Percentiles rank a stretch among this genome's conserved stretches.
Evolutionary conservation across 1,140 invertebrate genomes (phyloP).

Genomic region (Limonius californicus): DNA sequence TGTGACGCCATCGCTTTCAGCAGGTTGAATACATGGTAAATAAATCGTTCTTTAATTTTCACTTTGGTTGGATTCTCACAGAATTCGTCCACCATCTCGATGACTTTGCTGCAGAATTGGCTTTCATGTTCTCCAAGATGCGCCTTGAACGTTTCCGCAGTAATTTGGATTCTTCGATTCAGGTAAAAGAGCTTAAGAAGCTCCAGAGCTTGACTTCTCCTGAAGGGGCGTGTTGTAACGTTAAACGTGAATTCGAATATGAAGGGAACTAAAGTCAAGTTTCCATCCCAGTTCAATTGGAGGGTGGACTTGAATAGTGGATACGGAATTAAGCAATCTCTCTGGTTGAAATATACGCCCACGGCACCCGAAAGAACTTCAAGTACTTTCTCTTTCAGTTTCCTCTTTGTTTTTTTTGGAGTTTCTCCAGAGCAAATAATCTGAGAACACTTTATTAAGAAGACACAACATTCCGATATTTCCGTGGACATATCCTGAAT

Average conservation of each 20-base stretch:
- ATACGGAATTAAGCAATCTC: constrained; percentile 60
- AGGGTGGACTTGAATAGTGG: constrained; percentile 62
- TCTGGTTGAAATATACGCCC: constrained; percentile 56
- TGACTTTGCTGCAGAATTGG: constrained; percentile 41
- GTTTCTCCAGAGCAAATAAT: constrained; percentile 40
- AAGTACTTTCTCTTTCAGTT: constrained; percentile 45
- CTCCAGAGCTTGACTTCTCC: constrained; percentile 61
- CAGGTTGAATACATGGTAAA: constrained; percentile 47
- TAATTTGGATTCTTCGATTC: constrained; percentile 49
- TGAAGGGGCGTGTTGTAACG: constrained; percentile 56
- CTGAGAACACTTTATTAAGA: constrained; percentile 60
- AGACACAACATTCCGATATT: constrained; percentile 61
- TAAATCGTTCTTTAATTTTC: constrained; percentile 48
- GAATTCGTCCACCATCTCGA: constrained; percentile 43
- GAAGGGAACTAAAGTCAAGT: constrained; percentile 53
- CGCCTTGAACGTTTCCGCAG: constrained; percentile 29
- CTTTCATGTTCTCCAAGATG: constrained; percentile 43
- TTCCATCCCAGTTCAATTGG: constrained; percentile 59
- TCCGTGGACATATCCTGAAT: constrained; percentile 65
- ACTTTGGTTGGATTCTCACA: constrained; percentile 27
- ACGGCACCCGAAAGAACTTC: constrained; percentile 54
- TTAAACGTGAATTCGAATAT: constrained; percentile 60
- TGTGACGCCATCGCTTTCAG: constrained; percentile 46
- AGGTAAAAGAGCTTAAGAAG: constrained; percentile 59
- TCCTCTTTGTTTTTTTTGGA: constrained; percentile 43